Evolutionary conservation across 1,140 invertebrate genomes (phyloP), one percentile per base, ranked within the genome.

Genomic region (Mya arenaria): DNA sequence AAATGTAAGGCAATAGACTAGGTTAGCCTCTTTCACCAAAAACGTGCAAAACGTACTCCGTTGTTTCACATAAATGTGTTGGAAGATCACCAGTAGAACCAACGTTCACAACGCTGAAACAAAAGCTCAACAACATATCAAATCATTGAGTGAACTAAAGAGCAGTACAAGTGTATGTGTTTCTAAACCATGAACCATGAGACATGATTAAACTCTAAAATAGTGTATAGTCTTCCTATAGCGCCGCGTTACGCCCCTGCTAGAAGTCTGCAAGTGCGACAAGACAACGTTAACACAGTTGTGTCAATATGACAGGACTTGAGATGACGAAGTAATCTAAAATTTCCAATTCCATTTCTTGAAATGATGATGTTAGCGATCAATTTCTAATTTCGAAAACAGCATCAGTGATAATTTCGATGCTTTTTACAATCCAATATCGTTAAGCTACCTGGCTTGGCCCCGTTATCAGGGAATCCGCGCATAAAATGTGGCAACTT

Each of bases 401-500:
- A 25, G 32, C 25, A 72, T 28, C 41, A 37, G 17, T n/a, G 48
- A 36, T 52, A 55, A 36, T 37, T 48, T 19, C n/a, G 34, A 58
- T 15, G n/a, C 36, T 23, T 75, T 75, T 75, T 75, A 75, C 39
- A 48, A 48, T 65, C 56, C 41, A 75, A 75, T 75, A 62, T 60
- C 48, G 36, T 30, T n/a, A 34, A 58, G 52, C 73, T 34, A 65
- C 73, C 36, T 41, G 73, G 36, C 44, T 63, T 75, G 48, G 63
- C 48, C 41, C 48, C 60, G 52, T 75, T 75, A 75, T 75, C 73
- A 34, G 36, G 34, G 60, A 75, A 44, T 63, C 37, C 56, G 62
- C 62, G 73, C 73, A 75, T 63, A 75, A 75, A 63, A 75, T 75
- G 73, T 75, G 17, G 58, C 55, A 75, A 75, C 73, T 62, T 63